Base-by-base conservation (phyloP, 2,113 vertebrate species). In the Spermophilus dauricus region DNA sequence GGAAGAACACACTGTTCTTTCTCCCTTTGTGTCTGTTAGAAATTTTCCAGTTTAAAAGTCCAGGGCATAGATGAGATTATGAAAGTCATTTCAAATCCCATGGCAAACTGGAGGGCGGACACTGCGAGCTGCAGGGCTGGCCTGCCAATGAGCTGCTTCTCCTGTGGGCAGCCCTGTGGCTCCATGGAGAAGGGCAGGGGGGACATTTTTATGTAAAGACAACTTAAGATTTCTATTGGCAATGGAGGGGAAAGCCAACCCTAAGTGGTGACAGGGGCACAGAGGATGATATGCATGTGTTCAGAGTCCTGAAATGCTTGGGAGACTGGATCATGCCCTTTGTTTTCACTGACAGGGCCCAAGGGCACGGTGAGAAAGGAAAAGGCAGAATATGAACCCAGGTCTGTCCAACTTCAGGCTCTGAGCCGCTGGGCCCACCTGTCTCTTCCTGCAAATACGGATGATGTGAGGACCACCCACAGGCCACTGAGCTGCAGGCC, bases 391-490 rank as follows among this genome's bases (percentile, higher is more conserved):
- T 0, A 5, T 5, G 26, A 65, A 16, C 10, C 20, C 0, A 12
- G 45, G 5, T 65, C 77, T 69, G 39, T 39, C 32, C 14, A 0
- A 39, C 9, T 13, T 84, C 18, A 70, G 5, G 63, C 77, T 73
- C 70, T 17, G 8, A 22, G 22, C 22, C 34, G 12, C 14, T 1
- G 42, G 73, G 85, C 56, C 10, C 8, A 8, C 17, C 45, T 69
- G 48, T 0, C 17, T 61, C 17, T 28, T 48, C 65, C 61, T 14
- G 13, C 0, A 17, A 32, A 24, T 9, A 39, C 0, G 32, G 48
- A 3, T 1, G 13, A n/a, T 1, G 0, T 5, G 37, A 0, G 26
- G 14, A 16, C 9, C 4, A 24, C 45, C 65, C 34, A 8, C 3
- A 13, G 34, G 61, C 53, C 9, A 22, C 7, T 78, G 61, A 11